Evolutionary conservation across 2,888 invertebrate genomes (phyloP).

Genomic region (Calliscelio sp.): DNA sequence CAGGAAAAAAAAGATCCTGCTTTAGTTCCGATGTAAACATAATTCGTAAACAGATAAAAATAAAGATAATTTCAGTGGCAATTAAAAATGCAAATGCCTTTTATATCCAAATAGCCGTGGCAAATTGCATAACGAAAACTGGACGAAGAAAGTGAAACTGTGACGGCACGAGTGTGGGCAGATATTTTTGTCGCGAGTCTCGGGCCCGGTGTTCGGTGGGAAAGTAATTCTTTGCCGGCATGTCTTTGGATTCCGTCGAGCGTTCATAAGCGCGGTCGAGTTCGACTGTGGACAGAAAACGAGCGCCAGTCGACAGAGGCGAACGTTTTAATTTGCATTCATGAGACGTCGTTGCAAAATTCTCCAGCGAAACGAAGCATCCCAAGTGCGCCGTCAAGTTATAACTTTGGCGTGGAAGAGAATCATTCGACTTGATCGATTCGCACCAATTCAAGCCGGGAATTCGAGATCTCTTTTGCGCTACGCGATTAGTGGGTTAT

Average conservation of each 20-base stretch:
- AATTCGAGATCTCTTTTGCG: slow-evolving; percentile 76
- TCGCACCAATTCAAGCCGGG: slow-evolving; percentile 69
- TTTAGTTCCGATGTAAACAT: too few relatives aligned
- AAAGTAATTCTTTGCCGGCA: slow-evolving; percentile 66
- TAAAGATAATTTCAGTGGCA: background rate
- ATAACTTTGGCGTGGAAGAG: slow-evolving; percentile 76
- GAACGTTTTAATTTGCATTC: slow-evolving; percentile 85
- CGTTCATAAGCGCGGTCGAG: slow-evolving; percentile 67
- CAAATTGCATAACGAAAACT: background rate
- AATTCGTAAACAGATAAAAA: background rate
- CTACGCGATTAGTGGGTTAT: slow-evolving; percentile 73
- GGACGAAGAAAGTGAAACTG: slow-evolving; percentile 38
- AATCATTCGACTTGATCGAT: slow-evolving; percentile 83
- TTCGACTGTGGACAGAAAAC: slow-evolving; percentile 62
- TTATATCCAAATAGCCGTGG: slow-evolving; percentile 18
- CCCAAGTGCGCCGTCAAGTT: slow-evolving; percentile 79
- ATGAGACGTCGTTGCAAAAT: slow-evolving; percentile 82
- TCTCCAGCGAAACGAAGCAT: slow-evolving; percentile 81
- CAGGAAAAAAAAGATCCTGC: too few relatives aligned
- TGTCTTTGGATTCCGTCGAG: slow-evolving; percentile 67
- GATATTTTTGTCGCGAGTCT: slow-evolving; percentile 41
- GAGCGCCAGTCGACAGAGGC: slow-evolving; percentile 68
- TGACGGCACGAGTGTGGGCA: too few relatives aligned
- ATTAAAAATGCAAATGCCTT: slow-evolving; percentile 38
- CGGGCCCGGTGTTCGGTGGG: slow-evolving; percentile 24